A percentile compares a stretch with the other conserved stretches of the same genome.
Evolutionary conservation across 2,113 vertebrate genomes (phyloP).

Genomic region (Cololabis saira): DNA sequence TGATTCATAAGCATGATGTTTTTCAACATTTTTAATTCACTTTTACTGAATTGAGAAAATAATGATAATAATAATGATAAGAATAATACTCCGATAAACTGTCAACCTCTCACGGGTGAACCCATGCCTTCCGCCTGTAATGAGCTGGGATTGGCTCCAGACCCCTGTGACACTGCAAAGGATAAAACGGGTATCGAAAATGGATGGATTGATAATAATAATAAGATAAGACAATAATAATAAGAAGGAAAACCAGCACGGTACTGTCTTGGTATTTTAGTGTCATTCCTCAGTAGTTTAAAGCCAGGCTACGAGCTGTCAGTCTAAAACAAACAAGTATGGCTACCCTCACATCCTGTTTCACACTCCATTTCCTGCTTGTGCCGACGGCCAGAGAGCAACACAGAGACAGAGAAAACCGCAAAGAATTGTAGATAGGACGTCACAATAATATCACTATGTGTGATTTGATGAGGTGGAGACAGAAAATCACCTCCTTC

Average conservation of each 20-base stretch:
- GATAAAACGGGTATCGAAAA: too few species aligned
- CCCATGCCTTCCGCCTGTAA: too few species aligned
- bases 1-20: too few species aligned
- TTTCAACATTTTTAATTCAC: too few species aligned
- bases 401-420: background rate
- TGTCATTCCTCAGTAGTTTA: conserved; percentile 31
- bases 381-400: conserved; percentile 42
- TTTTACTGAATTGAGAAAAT: too few species aligned
- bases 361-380: conserved; percentile 53
- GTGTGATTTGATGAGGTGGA: conserved; percentile 26
- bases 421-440: conserved; percentile 14
- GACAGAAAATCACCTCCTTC: conserved; percentile 36
- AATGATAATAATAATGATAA: too few species aligned
- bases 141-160: too few species aligned
- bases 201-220: too few species aligned
- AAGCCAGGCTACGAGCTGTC: conserved; percentile 24
- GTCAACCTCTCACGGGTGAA: too few species aligned
- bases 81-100: too few species aligned
- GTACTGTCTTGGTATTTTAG: conserved; percentile 12
- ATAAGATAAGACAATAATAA: too few species aligned
- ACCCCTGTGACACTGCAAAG: too few species aligned
- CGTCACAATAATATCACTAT: conserved; percentile 29
- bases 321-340: conserved; percentile 46
- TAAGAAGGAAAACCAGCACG: background rate
- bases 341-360: conserved; percentile 63